phyloP scores from a whole-genome alignment of 2,113 vertebrate species.

The Rattus rattus region DNA sequence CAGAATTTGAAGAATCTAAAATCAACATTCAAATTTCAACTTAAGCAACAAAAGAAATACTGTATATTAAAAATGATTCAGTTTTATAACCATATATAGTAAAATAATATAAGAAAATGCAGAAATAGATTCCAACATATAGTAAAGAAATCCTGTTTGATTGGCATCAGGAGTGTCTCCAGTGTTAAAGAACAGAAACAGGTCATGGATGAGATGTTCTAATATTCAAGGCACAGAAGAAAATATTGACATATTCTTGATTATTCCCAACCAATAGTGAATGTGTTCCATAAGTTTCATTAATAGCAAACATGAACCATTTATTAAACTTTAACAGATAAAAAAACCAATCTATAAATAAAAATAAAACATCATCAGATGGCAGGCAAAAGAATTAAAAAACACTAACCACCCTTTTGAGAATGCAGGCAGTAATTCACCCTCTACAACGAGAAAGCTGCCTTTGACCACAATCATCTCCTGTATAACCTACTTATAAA shows the following conservation, averaged over 20 bases:
- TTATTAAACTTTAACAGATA: constrained; percentile 50
- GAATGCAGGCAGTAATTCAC: constrained; percentile 53
- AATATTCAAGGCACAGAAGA: constrained; percentile 40
- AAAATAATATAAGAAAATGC: constrained; percentile 17
- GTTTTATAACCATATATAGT: constrained; percentile 40
- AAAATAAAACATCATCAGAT: constrained; percentile 58
- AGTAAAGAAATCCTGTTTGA: constrained; percentile 47
- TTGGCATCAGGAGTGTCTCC: constrained; percentile 6
- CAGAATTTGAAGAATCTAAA: background rate
- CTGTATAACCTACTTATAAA: constrained; percentile 63
- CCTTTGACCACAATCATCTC: constrained; percentile 59
- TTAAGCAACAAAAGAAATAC: background rate
- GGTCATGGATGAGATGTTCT: constrained; percentile 19
- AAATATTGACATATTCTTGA: constrained; percentile 51
- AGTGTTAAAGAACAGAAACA: constrained; percentile 54
- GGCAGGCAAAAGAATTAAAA: constrained; percentile 38
- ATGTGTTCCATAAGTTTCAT: constrained; percentile 13
- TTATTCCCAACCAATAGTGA: constrained; percentile 26
- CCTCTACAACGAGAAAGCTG: constrained; percentile 20
- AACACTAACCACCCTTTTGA: constrained; percentile 29
- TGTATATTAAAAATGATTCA: constrained; percentile 8
- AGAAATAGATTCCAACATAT: constrained; percentile 44
- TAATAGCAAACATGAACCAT: constrained; percentile 35
- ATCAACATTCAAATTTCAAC: constrained; percentile 52
- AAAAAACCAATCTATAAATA: constrained; percentile 47